Base-by-base conservation (phyloP, 2,888 invertebrate species). In the Junonia oenone region DNA sequence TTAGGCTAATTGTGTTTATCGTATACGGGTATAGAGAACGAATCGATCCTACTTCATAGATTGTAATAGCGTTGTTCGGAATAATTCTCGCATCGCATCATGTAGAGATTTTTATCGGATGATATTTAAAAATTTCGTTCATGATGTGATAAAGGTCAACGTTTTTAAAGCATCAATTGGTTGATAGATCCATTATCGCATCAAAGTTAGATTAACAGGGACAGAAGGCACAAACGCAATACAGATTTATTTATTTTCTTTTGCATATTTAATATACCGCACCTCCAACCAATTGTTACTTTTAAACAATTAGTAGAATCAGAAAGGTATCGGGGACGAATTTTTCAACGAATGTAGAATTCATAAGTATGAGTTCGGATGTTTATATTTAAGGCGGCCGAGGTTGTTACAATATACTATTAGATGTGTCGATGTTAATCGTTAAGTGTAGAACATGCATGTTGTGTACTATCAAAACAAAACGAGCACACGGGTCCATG, bases 401-500 rank as follows among this genome's bases (percentile, higher is more conserved):
- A 78, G 84, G 77, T 79, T 83, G 81, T 81, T 76, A 77, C 75
- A 74, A 72, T 64, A 63, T 65, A 68, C 45, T 55, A 54, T 62
- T 63, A 64, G 63, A 61, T 73, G 71, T 72, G 72, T 78, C 71
- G 75, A 71, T 70, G 71, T 68, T 70, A 68, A 69, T 69, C 68
- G 72, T 71, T 68, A 72, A 71, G 65, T 64, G 71, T 74, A 63
- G 76, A 68, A 61, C 65, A 68, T 76, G 68, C 67, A 72, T 73
- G 73, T 70, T 62, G 65, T 68, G 63, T 62, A 59, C 61, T 59
- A 62, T 62, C 58, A 61, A 60, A 48, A 14, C 63, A 69, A 65
- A 67, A 64, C 67, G 68, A 73, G 73, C 74, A 73, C 70, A 71
- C 76, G 77, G 80, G 76, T 80, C 80, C 76, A 75, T 71, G 73